Conservation (phyloP, 2,888 invertebrate species). For the Sinhomidia bicolor region DNA sequence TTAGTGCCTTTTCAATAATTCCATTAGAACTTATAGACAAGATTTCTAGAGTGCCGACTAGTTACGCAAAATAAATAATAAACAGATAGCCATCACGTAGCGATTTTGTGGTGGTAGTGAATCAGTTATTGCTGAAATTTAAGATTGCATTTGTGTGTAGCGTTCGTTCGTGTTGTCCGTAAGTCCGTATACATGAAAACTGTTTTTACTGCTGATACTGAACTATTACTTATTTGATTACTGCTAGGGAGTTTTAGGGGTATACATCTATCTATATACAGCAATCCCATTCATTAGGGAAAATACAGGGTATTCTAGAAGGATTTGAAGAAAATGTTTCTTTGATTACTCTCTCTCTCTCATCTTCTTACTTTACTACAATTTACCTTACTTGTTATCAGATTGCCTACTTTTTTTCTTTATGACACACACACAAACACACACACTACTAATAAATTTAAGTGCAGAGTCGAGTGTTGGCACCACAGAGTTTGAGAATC, state of each 20-base stretch:
- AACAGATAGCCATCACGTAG: background rate
- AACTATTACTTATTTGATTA: conserved; percentile 14
- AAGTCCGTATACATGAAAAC: too few relatives aligned
- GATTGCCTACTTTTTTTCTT: background rate
- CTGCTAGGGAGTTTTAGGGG: conserved; percentile 31
- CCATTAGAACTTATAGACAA: conserved; percentile 13
- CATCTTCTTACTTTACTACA: background rate
- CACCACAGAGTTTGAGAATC: conserved; percentile 36
- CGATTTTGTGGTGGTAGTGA: background rate
- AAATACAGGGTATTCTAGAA: conserved; percentile 61
- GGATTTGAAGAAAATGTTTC: conserved; percentile 8
- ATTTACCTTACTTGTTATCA: background rate
- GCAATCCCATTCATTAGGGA: conserved; percentile 58
- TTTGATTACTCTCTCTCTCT: conserved; percentile 12
- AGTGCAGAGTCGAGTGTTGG: too few relatives aligned
- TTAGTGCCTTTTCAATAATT: conserved; percentile 59
- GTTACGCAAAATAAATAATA: background rate
- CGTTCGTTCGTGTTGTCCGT: too few relatives aligned
- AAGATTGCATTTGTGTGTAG: background rate
- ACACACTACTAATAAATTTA: too few relatives aligned
- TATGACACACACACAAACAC: background rate
- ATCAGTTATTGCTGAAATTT: conserved; percentile 15
- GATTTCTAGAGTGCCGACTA: background rate
- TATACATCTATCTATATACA: conserved; percentile 22
- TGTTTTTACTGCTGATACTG: background rate